Evolutionary conservation across 35 echinoderm and acorn worm genomes (phyloP).

Genomic region (Acanthaster planci): DNA sequence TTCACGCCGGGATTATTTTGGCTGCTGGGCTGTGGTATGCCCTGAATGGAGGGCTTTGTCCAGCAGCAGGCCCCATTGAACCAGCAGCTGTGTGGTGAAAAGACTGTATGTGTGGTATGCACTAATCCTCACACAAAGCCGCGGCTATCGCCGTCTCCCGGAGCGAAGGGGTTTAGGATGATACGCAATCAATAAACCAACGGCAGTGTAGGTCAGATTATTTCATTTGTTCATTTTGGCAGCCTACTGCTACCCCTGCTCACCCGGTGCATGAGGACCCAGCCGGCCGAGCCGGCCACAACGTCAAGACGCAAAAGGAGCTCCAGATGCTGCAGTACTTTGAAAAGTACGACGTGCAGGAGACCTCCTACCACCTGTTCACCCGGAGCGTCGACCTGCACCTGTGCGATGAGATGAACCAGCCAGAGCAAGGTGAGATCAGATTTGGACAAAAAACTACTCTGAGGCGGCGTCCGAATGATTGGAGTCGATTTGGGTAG

Average conservation of each 20-base stretch:
- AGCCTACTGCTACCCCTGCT: background rate
- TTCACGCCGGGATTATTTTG: too few relatives aligned
- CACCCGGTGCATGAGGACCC: conserved; percentile 47
- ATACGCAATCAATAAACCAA: too few relatives aligned
- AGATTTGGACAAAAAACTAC: background rate
- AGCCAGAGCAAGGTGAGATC: conserved; percentile 70
- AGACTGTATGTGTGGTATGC: too few relatives aligned
- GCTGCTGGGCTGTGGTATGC: too few relatives aligned
- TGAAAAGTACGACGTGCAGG: conserved; percentile 85
- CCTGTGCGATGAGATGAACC: conserved; percentile 96
- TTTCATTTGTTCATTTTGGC: background rate
- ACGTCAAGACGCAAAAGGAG: conserved; percentile 68
- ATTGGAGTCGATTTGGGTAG: background rate
- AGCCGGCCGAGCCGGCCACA: conserved; percentile 34
- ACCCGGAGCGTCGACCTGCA: conserved; percentile 88
- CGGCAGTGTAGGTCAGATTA: background rate
- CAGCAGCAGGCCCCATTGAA: too few relatives aligned
- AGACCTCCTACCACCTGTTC: conserved; percentile 92
- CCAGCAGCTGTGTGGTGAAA: too few relatives aligned
- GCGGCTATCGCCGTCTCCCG: too few relatives aligned
- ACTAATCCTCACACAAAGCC: too few relatives aligned
- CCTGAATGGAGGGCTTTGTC: too few relatives aligned
- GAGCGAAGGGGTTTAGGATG: too few relatives aligned
- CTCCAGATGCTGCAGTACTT: conserved; percentile 83
- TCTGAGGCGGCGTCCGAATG: too few relatives aligned